Evolutionary conservation across 1,140 invertebrate species (phyloP).

Genomic region (Euwallacea fornicatus): DNA sequence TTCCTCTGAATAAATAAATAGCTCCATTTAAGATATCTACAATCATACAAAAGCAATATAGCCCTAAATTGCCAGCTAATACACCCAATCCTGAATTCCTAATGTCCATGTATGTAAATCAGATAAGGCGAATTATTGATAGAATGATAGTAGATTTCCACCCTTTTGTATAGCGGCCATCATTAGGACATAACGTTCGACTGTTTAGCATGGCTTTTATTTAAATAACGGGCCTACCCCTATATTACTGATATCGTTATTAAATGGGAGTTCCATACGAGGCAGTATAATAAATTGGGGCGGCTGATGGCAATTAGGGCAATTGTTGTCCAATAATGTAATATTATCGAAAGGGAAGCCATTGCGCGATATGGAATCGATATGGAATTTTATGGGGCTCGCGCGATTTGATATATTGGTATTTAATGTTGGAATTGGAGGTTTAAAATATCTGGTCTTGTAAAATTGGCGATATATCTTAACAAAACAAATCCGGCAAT

Average conservation of each 20-base stretch:
- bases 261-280: conserved; percentile 21
- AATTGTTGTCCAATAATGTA: conserved; percentile 31
- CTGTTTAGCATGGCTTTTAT: conserved; percentile 28
- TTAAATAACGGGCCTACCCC: conserved; percentile 24
- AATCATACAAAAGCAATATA: conserved; percentile 4
- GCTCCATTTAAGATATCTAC: conserved; percentile 10
- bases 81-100: conserved; percentile 20
- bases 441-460: neutral
- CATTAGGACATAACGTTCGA: conserved; percentile 13
- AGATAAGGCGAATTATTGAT: conserved; percentile 36
- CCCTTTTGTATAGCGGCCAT: conserved; percentile 22
- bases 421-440: neutral
- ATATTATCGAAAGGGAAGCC: neutral
- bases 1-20: conserved; percentile 13
- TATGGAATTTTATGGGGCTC: neutral
- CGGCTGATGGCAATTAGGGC: conserved; percentile 27
- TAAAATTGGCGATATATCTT: no score
- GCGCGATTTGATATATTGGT: neutral
- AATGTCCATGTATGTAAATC: conserved; percentile 31
- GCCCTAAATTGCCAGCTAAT: conserved; percentile 3
- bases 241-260: conserved; percentile 25
- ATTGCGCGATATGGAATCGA: conserved; percentile 8
- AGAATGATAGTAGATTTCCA: conserved; percentile 34
- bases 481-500: conserved; percentile 27
- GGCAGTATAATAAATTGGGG: conserved; percentile 36